Evolutionary conservation across 2,113 vertebrate species (phyloP), one percentile per base, ranked within the genome.

Genomic region (Megaceryle maxima): DNA sequence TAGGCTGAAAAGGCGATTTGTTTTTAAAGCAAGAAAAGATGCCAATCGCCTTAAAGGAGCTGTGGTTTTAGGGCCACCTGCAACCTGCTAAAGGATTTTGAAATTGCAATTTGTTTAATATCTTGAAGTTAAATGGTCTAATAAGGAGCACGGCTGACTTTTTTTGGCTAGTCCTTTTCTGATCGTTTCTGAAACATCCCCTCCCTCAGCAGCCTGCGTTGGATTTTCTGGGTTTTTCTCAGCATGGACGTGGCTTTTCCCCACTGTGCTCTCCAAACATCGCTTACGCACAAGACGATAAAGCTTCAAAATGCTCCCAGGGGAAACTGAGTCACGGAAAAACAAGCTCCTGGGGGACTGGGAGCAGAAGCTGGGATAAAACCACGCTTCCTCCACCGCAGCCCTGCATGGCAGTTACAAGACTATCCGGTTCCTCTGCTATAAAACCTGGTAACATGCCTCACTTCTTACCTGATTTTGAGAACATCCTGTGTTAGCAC

Each of bases 371-470:
- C 41, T 0, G 25, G 92, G 88, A 96, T 84, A 66, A 90, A 81
- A 64, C 62, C 12, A 0, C 1, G 35, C 85, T 94, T 91, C 92
- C 85, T 83, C 85, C 4, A 10, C 86, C 2, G 0, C 43, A 80
- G 90, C 80, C 70, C 17, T 37, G 82, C 55, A 3, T 1, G 0
- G 90, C 94, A 72, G 53, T 81, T 94, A 94, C 86, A 91, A 90
- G 96, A 87, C 88, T 93, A 94, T 93, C 91, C 59, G 46, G 92
- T 95, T 97, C 96, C 94, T 94, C 95, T 33, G 87, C 95, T 93
- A 22, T 48, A 92, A 90, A 93, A 88, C 57, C 76, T 9, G 59
- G 85, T 95, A 95, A 64, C 94, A 43, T 73, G 90, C 88, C 88
- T 94, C 94, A 72, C 94, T 94, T 83, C 92, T 92, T 92, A 84